Evolutionary conservation across 2,113 vertebrate species (phyloP).

Genomic region (Tyto alba): DNA sequence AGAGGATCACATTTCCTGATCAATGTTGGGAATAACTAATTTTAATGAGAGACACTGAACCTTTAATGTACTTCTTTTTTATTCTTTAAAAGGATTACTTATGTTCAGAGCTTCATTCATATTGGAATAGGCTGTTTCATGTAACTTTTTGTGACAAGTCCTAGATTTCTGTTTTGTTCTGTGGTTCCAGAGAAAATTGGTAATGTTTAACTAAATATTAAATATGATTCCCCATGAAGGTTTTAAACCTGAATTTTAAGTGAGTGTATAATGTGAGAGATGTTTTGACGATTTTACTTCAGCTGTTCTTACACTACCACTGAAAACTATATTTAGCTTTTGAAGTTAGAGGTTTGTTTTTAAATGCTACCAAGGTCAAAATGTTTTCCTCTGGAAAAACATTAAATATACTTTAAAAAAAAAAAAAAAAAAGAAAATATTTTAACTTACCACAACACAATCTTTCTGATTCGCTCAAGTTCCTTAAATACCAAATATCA

Average conservation of each 20-base stretch:
- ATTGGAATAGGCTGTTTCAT: background rate
- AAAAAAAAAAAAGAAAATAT: background rate
- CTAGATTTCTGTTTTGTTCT: background rate
- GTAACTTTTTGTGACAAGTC: background rate
- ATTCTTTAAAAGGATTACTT: background rate
- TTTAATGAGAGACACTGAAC: background rate
- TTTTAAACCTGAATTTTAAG: constrained; percentile 3
- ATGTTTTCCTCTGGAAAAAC: background rate
- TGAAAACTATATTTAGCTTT: background rate
- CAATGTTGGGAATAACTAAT: background rate
- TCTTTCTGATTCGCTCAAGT: background rate
- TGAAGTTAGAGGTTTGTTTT: background rate
- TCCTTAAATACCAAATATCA: background rate
- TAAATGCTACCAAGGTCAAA: background rate
- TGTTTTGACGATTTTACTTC: background rate
- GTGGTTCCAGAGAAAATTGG: background rate
- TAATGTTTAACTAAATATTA: constrained; percentile 24
- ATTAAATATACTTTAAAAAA: background rate
- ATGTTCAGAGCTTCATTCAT: background rate
- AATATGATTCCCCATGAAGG: background rate
- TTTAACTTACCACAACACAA: background rate
- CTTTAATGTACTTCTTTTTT: background rate
- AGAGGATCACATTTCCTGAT: background rate
- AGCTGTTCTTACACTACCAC: background rate
- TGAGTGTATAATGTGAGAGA: background rate